phyloP scores from a whole-genome alignment of 1,140 invertebrate species.

The Drosophila lacertosa region DNA sequence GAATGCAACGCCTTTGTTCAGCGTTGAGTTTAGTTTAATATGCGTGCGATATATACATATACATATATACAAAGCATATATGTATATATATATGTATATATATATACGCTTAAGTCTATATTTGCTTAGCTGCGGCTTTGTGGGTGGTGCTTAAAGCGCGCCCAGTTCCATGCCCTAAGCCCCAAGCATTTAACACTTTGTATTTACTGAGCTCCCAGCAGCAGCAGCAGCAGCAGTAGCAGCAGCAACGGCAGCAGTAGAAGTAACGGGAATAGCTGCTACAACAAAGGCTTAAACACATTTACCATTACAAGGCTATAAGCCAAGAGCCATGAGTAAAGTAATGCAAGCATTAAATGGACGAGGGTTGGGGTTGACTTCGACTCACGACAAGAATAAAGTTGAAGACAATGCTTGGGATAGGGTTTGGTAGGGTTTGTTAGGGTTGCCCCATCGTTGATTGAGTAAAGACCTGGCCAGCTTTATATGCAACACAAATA shows the following conservation, averaged over 20 bases:
- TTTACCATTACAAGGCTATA: slow-evolving; percentile 58
- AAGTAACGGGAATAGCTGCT: slow-evolving; percentile 26
- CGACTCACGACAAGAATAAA: slow-evolving; percentile 62
- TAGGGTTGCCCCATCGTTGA: slow-evolving; percentile 44
- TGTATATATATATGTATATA: background rate
- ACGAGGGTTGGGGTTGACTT: slow-evolving; percentile 9
- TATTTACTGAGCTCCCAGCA: slow-evolving; percentile 55
- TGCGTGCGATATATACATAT: slow-evolving; percentile 8
- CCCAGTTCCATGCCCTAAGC: slow-evolving; percentile 24
- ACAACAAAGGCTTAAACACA: slow-evolving; percentile 59
- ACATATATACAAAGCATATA: background rate
- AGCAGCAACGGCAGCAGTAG: slow-evolving; percentile 24
- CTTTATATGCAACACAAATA: slow-evolving; percentile 48
- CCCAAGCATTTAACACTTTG: slow-evolving; percentile 73
- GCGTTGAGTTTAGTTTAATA: slow-evolving; percentile 56
- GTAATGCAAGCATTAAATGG: slow-evolving; percentile 43
- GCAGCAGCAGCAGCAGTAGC: slow-evolving; percentile 35
- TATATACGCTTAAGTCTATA: slow-evolving; percentile 24
- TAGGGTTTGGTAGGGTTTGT: background rate
- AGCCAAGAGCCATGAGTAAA: slow-evolving; percentile 36
- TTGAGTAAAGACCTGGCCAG: slow-evolving; percentile 50
- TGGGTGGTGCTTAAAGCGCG: slow-evolving; percentile 18
- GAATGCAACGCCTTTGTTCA: slow-evolving; percentile 66
- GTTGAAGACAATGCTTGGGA: slow-evolving; percentile 26
- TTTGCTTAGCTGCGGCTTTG: slow-evolving; percentile 50